phyloP scores from a whole-genome alignment of 2,113 vertebrate genomes.

The Lagenorhynchus albirostris region DNA sequence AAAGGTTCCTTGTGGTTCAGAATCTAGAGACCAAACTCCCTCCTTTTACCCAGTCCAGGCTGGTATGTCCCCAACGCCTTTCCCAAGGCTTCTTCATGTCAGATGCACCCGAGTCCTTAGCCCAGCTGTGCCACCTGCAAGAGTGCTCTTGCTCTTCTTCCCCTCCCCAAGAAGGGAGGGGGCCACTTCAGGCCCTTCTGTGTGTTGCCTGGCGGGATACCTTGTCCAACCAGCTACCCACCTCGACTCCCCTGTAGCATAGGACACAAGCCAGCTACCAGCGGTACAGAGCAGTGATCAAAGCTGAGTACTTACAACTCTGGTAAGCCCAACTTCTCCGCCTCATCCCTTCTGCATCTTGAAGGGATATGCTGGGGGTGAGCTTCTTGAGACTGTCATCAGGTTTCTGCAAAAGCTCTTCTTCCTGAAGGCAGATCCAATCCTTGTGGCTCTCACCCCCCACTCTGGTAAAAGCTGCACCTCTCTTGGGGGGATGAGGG shows the following conservation, averaged over 20 bases:
- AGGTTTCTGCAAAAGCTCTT: slow-evolving; percentile 41
- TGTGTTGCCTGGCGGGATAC: slow-evolving; percentile 26
- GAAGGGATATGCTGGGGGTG: background rate
- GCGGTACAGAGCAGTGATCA: slow-evolving; percentile 2
- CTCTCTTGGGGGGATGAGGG: slow-evolving; percentile 10
- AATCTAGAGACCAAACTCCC: slow-evolving; percentile 65
- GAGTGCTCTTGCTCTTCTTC: slow-evolving; percentile 49
- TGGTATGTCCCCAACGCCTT: background rate
- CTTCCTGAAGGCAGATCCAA: slow-evolving; percentile 29
- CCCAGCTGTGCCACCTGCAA: slow-evolving; percentile 61
- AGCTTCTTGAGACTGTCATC: background rate
- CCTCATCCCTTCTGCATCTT: background rate
- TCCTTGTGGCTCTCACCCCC: slow-evolving; percentile 5
- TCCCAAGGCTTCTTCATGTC: slow-evolving; percentile 49
- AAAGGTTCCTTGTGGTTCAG: slow-evolving; percentile 37
- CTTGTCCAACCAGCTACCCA: slow-evolving; percentile 46
- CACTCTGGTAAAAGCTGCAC: background rate
- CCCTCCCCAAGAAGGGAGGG: background rate
- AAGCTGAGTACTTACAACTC: background rate
- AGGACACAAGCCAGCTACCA: slow-evolving; percentile 46
- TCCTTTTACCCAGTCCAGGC: background rate
- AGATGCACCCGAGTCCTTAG: slow-evolving; percentile 70
- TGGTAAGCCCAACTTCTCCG: background rate
- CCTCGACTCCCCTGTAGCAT: slow-evolving; percentile 39
- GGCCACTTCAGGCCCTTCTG: slow-evolving; percentile 34